Evolutionary conservation across 2,888 invertebrate species (phyloP).

Genomic region (Pelosia muscerda): DNA sequence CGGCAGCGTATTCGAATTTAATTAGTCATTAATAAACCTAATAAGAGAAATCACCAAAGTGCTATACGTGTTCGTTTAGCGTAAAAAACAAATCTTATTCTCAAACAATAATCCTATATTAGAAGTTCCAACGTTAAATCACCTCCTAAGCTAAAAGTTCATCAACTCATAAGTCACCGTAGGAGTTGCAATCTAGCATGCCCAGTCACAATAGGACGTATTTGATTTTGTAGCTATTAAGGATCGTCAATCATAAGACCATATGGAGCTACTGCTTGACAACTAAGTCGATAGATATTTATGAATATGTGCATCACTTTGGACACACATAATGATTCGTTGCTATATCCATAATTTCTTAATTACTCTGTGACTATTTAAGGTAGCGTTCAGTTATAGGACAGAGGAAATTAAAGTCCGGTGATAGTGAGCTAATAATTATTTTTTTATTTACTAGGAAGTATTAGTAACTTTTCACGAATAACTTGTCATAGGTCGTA

Average conservation of each 20-base stretch:
- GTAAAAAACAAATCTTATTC: not conserved
- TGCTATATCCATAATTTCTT: not conserved
- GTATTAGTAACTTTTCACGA: constrained; percentile 24
- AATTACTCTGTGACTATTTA: not conserved
- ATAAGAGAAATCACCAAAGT: too few relatives aligned
- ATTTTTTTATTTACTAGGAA: not conserved
- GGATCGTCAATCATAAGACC: not conserved
- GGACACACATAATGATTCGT: not conserved
- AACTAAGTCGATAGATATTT: not conserved
- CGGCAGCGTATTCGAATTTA: too few relatives aligned
- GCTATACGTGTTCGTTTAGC: not conserved
- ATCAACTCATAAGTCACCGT: not conserved
- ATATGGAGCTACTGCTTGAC: not conserved
- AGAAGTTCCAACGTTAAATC: not conserved
- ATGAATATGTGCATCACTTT: not conserved
- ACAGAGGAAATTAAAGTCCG: not conserved
- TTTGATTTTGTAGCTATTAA: not conserved
- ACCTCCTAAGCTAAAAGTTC: not conserved
- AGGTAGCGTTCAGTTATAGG: not conserved
- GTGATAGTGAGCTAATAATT: not conserved
- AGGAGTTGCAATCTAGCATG: not conserved
- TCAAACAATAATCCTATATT: not conserved
- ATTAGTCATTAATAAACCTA: too few relatives aligned
- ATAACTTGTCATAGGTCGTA: constrained; percentile 47
- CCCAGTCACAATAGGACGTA: not conserved